Base-by-base conservation (phyloP, 2,888 invertebrate genomes). In the Thera britannica region DNA sequence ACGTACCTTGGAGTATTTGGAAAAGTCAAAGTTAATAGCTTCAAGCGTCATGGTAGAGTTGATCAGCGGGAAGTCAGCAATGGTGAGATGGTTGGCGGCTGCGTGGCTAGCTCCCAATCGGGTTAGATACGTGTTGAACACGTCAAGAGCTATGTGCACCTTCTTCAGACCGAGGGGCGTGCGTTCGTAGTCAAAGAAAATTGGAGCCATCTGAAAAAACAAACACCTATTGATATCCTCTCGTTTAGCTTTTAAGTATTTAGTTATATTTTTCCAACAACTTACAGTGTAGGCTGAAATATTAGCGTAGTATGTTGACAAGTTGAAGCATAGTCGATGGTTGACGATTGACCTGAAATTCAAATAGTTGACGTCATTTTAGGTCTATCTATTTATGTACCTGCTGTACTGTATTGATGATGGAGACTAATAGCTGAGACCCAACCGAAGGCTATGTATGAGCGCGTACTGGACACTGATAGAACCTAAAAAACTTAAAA, bases 241-340 rank as follows among this genome's bases (percentile, higher is more conserved):
- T 41, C 41, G 41, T 41, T 9, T 9, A 46, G 44, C 44, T 38
- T 6, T 23, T 38, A 38, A 38, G 44, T 44, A 44, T 2, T 7
- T 44, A 44, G 5, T 8, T 9, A 9, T 9, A 46, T 9, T 2
- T 2, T 9, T 9, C 2, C 2, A 46, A 7, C 7, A 61, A 83
- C 95, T 90, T 89, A 96, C 96, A 72, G 94, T 94, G 78, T 96
- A 95, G 56, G 95, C 95, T 2, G 94, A 94, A 78, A 97, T 96
- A 75, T 95, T 95, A 41, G 95, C 94, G 84, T 97, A 97, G 84
- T 96, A 97, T 59, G 96, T 96, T 1, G 95, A 95, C 82, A 97
- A 91, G 82, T 97, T 97, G 86, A 97, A 97, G 79, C 96, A 96
- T 51, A 97, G 88, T 4, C 97, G 94, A 76, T 97, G 97, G 86